A percentile compares a stretch with the other conserved stretches of the same genome.
phyloP scores from a whole-genome alignment of 2,797 vertebrate genomes.

The Odontamblyopus rebecca region DNA sequence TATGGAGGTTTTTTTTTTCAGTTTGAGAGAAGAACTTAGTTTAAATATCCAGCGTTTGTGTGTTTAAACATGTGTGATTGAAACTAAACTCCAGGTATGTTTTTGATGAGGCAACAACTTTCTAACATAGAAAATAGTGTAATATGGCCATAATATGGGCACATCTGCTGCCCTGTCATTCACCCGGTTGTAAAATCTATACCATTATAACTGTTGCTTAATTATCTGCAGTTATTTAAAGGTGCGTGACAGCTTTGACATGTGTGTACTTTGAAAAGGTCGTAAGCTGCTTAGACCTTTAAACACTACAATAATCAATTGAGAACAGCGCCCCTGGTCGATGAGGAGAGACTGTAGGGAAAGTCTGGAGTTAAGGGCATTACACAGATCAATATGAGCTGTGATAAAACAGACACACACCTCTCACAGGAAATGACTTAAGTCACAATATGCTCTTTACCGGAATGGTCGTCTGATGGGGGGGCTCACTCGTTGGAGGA shows the following conservation, averaged over 20 bases:
- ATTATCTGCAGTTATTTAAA: not conserved
- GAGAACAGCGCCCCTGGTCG: not conserved
- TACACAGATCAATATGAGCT: not conserved
- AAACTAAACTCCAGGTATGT: too few species aligned
- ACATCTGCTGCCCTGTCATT: too few species aligned
- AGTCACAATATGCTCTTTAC: not conserved
- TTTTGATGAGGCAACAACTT: too few species aligned
- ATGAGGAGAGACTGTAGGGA: not conserved
- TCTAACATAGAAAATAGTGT: too few species aligned
- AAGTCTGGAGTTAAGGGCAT: not conserved
- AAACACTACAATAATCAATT: not conserved
- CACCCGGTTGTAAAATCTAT: not conserved
- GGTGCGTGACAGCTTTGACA: not conserved
- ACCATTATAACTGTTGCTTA: not conserved
- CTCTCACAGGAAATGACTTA: not conserved
- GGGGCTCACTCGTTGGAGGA: too few species aligned
- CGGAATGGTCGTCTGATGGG: too few species aligned
- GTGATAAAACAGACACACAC: not conserved
- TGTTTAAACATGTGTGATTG: too few species aligned
- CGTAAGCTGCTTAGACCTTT: conserved; percentile 1
- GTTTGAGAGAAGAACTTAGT: too few species aligned
- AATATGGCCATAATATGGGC: too few species aligned
- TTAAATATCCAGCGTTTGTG: too few species aligned
- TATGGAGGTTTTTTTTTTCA: too few species aligned
- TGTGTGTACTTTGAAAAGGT: not conserved